A percentile compares a stretch with the other conserved stretches of the same genome.
These are phyloP conservation scores for Gorsachius magnificus DNA, from an alignment of 2,797 vertebrate genomes.

Conservation along the genomic window DNA sequence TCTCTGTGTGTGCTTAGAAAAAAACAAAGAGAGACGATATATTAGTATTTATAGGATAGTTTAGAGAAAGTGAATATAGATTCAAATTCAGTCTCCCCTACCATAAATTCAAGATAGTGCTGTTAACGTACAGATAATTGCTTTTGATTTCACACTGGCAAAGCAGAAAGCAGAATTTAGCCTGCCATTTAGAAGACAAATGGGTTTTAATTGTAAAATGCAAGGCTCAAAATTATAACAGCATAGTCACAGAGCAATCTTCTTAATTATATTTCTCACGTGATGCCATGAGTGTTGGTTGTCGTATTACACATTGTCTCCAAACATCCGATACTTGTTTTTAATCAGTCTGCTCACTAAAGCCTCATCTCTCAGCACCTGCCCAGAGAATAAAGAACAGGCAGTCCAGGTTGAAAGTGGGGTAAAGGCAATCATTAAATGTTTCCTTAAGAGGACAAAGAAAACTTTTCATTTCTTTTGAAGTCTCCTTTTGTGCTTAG, in stretches of 20 bases:
- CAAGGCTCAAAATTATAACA: neutral
- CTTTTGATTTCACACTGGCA: conserved; percentile 14
- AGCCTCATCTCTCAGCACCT: conserved; percentile 51
- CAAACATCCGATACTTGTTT: conserved; percentile 33
- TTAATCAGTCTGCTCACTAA: neutral
- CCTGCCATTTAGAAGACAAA: conserved; percentile 14
- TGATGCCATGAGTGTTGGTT: conserved; percentile 7
- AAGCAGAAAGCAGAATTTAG: neutral
- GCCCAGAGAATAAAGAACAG: neutral
- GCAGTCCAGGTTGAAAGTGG: neutral
- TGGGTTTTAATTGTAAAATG: neutral
- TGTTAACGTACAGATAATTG: neutral
- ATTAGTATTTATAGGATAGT: neutral
- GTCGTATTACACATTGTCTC: neutral
- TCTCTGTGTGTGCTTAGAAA: neutral
- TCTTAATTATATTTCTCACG: neutral
- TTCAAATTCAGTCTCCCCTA: neutral
- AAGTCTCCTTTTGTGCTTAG: neutral
- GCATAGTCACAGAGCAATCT: neutral
- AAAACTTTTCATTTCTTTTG: neutral
- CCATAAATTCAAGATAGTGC: neutral
- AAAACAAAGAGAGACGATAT: neutral
- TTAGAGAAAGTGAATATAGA: neutral
- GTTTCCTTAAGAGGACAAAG: neutral
- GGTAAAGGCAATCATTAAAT: neutral